These are phyloP conservation scores for Tenualosa thibaudeaui DNA, from an alignment of 2,797 vertebrate genomes.

Conservation along the genomic window DNA sequence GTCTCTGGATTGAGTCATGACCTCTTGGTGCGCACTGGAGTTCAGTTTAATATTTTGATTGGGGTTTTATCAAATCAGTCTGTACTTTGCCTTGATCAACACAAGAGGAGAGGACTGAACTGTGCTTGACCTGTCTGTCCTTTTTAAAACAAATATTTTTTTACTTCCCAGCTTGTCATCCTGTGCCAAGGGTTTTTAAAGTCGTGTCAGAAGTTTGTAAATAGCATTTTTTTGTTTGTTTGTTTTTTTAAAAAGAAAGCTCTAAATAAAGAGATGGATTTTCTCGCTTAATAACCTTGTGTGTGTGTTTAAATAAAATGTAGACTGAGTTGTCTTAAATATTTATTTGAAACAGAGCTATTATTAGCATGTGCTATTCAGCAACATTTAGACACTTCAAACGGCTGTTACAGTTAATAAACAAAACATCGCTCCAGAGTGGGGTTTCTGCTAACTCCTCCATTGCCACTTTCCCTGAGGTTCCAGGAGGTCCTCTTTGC, in stretches of 20 bases:
- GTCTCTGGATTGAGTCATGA: not conserved
- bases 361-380: slow-evolving; percentile 36
- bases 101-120: not conserved
- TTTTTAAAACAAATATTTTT: slow-evolving; percentile 1
- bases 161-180: not conserved
- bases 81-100: not conserved
- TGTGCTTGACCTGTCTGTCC: not conserved
- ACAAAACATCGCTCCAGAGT: slow-evolving; percentile 20
- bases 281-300: not conserved
- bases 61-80: not conserved
- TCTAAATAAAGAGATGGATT: not conserved
- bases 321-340: not conserved
- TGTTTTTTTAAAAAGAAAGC: not conserved
- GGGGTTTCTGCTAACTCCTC: slow-evolving; percentile 31
- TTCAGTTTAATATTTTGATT: not conserved
- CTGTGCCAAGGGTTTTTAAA: slow-evolving; percentile 15
- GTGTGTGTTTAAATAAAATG: not conserved
- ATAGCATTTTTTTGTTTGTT: slow-evolving; percentile 47
- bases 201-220: slow-evolving; percentile 36
- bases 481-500: slow-evolving; percentile 34
- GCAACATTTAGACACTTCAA: not conserved
- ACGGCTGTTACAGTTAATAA: slow-evolving; percentile 9
- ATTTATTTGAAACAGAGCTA: slow-evolving; percentile 40
- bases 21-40: not conserved
- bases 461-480: slow-evolving; percentile 53